phyloP scores from a whole-genome alignment of 2,797 vertebrate genomes.

The Pantherophis alleghaniensis region DNA sequence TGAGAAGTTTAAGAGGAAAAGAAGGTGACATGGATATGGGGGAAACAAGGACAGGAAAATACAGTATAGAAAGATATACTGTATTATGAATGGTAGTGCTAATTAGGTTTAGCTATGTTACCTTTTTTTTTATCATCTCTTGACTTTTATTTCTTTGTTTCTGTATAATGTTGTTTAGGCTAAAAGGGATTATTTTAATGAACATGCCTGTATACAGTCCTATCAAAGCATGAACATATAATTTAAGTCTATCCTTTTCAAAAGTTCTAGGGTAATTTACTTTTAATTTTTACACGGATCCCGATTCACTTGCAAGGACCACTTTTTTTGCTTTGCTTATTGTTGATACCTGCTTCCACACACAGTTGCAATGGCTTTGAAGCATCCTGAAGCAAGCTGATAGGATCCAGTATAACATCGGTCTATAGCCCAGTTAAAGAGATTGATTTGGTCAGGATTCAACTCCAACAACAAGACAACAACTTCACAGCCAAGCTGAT shows the following conservation, averaged over 20 bases:
- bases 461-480: conserved; percentile 93
- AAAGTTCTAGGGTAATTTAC: not conserved
- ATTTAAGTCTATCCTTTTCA: not conserved
- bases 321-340: not conserved
- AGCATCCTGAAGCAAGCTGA: conserved; percentile 96
- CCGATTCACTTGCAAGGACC: not conserved
- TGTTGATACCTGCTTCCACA: conserved; percentile 90
- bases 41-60: not conserved
- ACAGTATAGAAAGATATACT: not conserved
- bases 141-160: not conserved
- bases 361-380: conserved; percentile 97
- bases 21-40: not conserved
- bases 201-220: not conserved
- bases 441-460: conserved; percentile 96
- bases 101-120: not conserved
- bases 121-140: not conserved
- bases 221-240: not conserved
- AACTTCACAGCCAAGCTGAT: conserved; percentile 96
- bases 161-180: not conserved
- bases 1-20: not conserved
- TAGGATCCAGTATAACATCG: conserved; percentile 97
- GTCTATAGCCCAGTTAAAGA: conserved; percentile 99
- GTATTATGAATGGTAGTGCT: not conserved
- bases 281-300: not conserved
- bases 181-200: not conserved